Evolutionary conservation across 2,113 vertebrate species (phyloP).

Genomic region (Blennius ocellaris): DNA sequence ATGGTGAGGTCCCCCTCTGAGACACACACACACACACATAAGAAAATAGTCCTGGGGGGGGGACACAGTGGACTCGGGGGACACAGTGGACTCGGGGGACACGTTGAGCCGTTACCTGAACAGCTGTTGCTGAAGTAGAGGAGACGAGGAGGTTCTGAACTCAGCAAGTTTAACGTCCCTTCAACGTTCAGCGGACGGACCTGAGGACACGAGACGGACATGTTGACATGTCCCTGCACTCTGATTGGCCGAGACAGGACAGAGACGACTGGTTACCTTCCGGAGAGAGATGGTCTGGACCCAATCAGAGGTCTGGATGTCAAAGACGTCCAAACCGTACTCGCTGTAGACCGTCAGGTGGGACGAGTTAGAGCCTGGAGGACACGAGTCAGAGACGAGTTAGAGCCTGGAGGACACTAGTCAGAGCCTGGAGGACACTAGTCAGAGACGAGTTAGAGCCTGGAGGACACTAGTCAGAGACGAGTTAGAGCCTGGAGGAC

Average conservation of each 20-base stretch:
- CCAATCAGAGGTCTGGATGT: constrained; percentile 93
- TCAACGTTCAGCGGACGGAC: constrained; percentile 92
- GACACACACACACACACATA: neutral
- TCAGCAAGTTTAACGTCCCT: constrained; percentile 92
- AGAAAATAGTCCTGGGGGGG: neutral
- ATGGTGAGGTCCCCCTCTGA: constrained; percentile 88
- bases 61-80: no score
- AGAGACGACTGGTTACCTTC: constrained; percentile 80
- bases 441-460: constrained; percentile 92
- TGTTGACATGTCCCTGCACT: neutral
- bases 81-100: no score
- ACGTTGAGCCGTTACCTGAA: constrained; percentile 81
- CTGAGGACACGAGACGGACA: constrained; percentile 70
- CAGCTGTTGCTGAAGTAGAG: constrained; percentile 93
- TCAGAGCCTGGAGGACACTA: neutral
- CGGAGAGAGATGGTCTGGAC: constrained; percentile 95
- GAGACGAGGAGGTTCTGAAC: constrained; percentile 90
- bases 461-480: constrained; percentile 54
- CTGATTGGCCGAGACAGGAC: neutral
- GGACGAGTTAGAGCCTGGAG: constrained; percentile 89
- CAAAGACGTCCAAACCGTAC: constrained; percentile 95
- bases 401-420: constrained; percentile 86
- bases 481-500: constrained; percentile 90
- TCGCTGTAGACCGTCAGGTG: constrained; percentile 96
- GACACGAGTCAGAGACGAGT: constrained; percentile 41